phyloP scores from a whole-genome alignment of 2,797 vertebrate species.

The Cuculus canorus region DNA sequence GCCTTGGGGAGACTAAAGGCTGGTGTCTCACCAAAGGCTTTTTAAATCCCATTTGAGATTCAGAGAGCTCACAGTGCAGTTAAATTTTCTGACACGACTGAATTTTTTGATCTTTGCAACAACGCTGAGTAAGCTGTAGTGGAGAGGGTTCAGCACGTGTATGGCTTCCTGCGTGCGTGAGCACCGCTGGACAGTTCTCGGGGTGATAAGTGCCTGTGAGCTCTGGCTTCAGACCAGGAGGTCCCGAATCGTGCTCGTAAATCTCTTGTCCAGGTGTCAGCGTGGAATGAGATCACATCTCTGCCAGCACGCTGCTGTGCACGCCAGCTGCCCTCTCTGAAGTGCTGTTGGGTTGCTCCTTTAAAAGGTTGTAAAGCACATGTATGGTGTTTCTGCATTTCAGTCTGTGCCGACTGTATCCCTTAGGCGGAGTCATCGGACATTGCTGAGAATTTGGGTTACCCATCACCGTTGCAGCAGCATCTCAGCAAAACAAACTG shows the following conservation, averaged over 20 bases:
- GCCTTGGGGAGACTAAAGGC: not conserved
- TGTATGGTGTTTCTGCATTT: not conserved
- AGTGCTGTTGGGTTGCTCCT: not conserved
- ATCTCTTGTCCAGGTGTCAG: not conserved
- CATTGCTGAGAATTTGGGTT: not conserved
- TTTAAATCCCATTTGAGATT: not conserved
- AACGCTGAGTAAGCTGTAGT: not conserved
- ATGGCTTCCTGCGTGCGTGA: not conserved
- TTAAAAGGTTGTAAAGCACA: not conserved
- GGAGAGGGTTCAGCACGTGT: not conserved
- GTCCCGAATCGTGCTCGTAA: not conserved
- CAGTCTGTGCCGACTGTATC: not conserved
- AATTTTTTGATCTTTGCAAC: not conserved
- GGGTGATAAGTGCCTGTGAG: not conserved
- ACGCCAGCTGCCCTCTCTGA: not conserved
- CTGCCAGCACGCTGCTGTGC: accelerated
- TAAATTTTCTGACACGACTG: not conserved
- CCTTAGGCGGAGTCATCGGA: not conserved
- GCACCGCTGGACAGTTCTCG: not conserved
- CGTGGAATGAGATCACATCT: not conserved
- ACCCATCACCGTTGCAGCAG: not conserved
- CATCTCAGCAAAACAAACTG: not conserved
- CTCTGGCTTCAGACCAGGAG: not conserved
- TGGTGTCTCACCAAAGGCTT: not conserved
- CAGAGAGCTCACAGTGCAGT: accelerated